Base-by-base conservation (phyloP, 92 coral and sea anemone genomes). In the Epizoanthus illoricatus region DNA sequence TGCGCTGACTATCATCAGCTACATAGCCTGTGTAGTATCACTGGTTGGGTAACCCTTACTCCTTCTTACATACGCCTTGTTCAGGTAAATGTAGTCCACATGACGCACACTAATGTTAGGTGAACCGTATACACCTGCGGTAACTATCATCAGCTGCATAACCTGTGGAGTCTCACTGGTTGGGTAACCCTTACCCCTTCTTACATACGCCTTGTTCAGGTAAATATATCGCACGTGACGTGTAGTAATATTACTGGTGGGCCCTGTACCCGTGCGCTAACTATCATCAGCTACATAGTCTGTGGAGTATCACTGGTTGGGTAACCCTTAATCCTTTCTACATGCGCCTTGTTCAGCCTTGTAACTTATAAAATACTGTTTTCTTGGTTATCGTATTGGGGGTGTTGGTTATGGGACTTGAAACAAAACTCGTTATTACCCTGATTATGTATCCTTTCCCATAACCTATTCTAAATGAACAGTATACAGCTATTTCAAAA, bases 251-350 rank as follows among this genome's bases (percentile, higher is more conserved):
- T 49, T 49, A 49, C 36, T 28, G 55, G 49, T 49, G 74, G 60
- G 18, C 39, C 59, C 17, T 66, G 75, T 49, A 69, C 71, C 11
- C 65, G 57, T 12, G 84, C 65, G 7, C n/a, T 87, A 65, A 65
- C 81, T 3, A 65, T 82, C 72, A 87, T 87, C n/a, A 87, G 86
- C 86, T 87, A 87, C 42, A 36, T 82, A 15, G 90, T 87, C 33
- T 87, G 90, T 71, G 87, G 66, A 7, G 62, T 87, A 13, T 87
- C 87, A 16, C 42, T 87, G 41, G 45, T 82, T 65, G 84, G 83
- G 16, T 52, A 45, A 55, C 5, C 58, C 59, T 47, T 82, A 36
- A 82, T 87, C 10, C 57, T 82, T 47, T 23, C 82, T 55, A 82
- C 87, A 33, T 82, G 82, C 68, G 66, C 69, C 5, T 36, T 82